Conservation (phyloP, 2,797 vertebrate genomes). For the Vipera latastei region DNA sequence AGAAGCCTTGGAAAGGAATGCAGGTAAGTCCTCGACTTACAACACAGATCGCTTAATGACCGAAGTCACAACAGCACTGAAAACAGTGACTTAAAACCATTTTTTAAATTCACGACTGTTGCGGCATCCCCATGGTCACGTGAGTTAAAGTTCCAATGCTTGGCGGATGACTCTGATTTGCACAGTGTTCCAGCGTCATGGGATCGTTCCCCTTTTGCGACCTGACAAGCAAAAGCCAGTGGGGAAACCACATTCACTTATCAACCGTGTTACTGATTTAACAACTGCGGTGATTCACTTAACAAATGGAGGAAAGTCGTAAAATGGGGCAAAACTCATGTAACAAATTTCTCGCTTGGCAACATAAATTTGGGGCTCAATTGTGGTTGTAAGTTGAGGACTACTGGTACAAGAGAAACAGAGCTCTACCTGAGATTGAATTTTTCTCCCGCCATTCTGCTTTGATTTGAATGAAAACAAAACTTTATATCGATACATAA, state of each 20-base stretch:
- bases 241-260: neutral
- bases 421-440: neutral
- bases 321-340: neutral
- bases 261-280: neutral
- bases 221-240: neutral
- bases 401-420: neutral
- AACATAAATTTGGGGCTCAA: neutral
- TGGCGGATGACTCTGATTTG: neutral
- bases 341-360: neutral
- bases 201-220: neutral
- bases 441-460: neutral
- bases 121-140: neutral
- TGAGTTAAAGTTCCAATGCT: neutral
- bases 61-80: neutral
- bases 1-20: neutral
- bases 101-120: neutral
- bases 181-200: rapidly evolving
- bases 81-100: neutral
- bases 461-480: neutral
- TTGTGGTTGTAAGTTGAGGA: neutral
- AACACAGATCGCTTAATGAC: neutral
- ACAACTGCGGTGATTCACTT: neutral
- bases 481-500: neutral
- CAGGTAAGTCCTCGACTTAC: neutral
- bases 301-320: neutral